These are phyloP conservation scores for Sylvia borin DNA, from an alignment of 2,797 vertebrate genomes.

Conservation along the genomic window DNA sequence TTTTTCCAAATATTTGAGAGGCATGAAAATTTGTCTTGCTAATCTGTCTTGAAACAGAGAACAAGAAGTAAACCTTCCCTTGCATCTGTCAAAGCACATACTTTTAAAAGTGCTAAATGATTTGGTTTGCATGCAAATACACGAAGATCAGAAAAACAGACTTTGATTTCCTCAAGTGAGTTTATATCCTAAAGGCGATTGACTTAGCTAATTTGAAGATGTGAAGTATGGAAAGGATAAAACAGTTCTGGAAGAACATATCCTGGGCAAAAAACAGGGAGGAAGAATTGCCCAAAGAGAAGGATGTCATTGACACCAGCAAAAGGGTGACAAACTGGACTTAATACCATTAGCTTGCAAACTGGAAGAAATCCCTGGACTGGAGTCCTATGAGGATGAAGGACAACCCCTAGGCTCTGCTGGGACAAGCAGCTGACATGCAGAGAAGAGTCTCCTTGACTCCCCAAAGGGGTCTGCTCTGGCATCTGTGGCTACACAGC, in stretches of 20 bases:
- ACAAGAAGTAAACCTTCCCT: neutral
- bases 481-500: neutral
- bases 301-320: neutral
- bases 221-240: neutral
- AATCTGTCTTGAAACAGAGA: neutral
- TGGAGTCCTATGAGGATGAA: accelerated
- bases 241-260: neutral
- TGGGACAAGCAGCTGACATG: neutral
- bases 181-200: neutral
- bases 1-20: neutral
- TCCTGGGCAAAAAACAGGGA: neutral
- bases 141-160: neutral
- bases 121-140: neutral
- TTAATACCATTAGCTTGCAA: neutral
- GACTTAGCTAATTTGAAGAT: neutral
- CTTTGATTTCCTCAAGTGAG: neutral
- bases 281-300: neutral
- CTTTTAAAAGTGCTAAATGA: neutral
- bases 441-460: neutral
- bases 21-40: neutral
- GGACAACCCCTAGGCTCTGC: neutral
- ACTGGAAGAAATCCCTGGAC: neutral
- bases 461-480: neutral
- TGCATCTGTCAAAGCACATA: neutral
- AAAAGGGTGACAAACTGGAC: neutral